Conservation (phyloP, 2,888 invertebrate species). For the Chloroclysta siterata region DNA sequence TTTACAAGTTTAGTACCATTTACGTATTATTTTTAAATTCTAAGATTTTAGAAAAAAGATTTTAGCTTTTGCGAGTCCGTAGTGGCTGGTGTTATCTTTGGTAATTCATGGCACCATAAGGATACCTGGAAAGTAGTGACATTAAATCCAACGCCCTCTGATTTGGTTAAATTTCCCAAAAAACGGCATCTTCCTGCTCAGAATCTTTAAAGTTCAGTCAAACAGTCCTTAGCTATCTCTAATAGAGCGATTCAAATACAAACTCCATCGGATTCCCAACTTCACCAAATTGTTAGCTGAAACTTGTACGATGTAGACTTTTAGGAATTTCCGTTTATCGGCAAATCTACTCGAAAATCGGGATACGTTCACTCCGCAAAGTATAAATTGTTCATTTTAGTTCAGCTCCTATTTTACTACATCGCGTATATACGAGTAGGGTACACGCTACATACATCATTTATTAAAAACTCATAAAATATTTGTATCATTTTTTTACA, state of each 20-base stretch:
- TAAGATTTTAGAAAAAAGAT: no score
- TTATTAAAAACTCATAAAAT: no score
- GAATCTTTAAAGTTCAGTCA: constrained; percentile 11
- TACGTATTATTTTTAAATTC: no score
- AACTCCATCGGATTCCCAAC: constrained; percentile 44
- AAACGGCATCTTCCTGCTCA: not conserved
- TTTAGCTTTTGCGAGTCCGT: no score
- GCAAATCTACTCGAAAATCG: constrained; percentile 20
- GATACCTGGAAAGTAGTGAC: not conserved
- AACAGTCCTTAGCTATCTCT: constrained; percentile 31
- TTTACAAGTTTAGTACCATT: no score
- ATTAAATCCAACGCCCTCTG: constrained; percentile 4
- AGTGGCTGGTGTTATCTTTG: no score
- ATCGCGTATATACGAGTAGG: no score
- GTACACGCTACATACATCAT: no score
- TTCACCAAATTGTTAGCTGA: constrained; percentile 41
- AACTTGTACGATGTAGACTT: constrained; percentile 50
- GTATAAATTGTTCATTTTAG: not conserved
- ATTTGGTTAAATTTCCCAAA: constrained; percentile 5
- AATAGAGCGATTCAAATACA: constrained; percentile 46
- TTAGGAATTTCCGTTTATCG: constrained; percentile 44
- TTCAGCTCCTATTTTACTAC: no score
- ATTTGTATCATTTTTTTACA: no score
- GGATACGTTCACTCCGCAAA: constrained; percentile 13
- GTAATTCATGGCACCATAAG: not conserved